Conservation (phyloP, 2,888 invertebrate genomes). For the Argyresthia albistria region DNA sequence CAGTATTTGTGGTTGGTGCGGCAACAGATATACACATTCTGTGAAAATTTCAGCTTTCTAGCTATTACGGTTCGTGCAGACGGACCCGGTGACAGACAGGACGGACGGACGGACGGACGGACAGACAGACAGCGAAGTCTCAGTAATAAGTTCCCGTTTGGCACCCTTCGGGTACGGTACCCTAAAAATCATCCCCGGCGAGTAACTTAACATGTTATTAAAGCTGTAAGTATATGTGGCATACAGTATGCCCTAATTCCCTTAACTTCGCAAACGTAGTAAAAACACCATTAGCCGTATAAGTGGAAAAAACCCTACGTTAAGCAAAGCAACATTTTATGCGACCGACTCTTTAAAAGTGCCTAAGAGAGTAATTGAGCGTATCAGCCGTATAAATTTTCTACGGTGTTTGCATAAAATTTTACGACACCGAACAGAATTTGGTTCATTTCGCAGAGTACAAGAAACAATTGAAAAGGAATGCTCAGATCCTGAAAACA, state of each 20-base stretch:
- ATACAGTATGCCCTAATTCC: background rate
- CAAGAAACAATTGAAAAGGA: constrained; percentile 4
- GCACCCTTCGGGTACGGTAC: too few species aligned
- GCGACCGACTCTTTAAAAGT: constrained; percentile 23
- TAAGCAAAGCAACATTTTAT: constrained; percentile 25
- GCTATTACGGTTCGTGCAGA: too few species aligned
- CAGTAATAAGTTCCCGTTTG: too few species aligned
- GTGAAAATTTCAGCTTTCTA: too few species aligned
- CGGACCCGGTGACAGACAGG: too few species aligned
- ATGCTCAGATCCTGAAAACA: background rate
- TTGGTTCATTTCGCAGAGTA: constrained; percentile 6
- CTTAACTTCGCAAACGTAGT: background rate
- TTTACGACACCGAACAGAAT: constrained; percentile 24
- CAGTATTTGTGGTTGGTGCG: too few species aligned
- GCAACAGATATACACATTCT: too few species aligned
- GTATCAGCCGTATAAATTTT: constrained; percentile 37
- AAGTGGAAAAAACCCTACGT: constrained; percentile 17
- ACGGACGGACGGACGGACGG: too few species aligned
- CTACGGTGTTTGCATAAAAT: constrained; percentile 37
- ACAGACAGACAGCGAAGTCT: too few species aligned
- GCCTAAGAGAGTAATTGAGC: constrained; percentile 35
- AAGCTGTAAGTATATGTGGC: background rate
- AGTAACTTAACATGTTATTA: too few species aligned
- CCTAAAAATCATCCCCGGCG: too few species aligned
- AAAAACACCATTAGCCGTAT: constrained; percentile 5